Conservation (phyloP, 1,140 invertebrate species). For the Drosophila rufa region DNA sequence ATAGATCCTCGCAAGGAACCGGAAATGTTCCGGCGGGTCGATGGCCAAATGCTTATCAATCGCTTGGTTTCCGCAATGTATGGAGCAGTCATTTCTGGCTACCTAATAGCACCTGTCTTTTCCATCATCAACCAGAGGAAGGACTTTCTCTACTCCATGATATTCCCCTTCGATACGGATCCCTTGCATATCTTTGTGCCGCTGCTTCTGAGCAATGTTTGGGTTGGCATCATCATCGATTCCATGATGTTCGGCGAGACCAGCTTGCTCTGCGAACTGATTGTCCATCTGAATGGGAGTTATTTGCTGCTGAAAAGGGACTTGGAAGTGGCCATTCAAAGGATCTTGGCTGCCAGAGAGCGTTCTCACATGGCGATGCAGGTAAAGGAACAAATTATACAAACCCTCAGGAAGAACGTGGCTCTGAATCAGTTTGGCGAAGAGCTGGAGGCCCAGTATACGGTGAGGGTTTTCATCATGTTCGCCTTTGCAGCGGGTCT, state of each 20-base stretch:
- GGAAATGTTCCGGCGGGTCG: conserved; percentile 32
- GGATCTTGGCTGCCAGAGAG: conserved; percentile 27
- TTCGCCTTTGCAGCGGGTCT: conserved; percentile 65
- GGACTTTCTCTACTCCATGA: conserved; percentile 67
- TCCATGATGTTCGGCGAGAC: conserved; percentile 68
- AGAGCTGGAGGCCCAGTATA: conserved; percentile 64
- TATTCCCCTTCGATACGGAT: conserved; percentile 49
- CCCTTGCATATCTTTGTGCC: conserved; percentile 59
- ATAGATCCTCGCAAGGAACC: conserved; percentile 50
- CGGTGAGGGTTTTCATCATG: conserved; percentile 66
- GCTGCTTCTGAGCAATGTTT: conserved; percentile 58
- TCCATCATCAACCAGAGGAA: conserved; percentile 34
- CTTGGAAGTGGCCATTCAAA: conserved; percentile 25
- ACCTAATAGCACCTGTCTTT: conserved; percentile 41
- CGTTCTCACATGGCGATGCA: conserved; percentile 43
- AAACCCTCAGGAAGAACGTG: conserved; percentile 55
- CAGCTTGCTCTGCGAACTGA: conserved; percentile 59
- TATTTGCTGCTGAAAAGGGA: conserved; percentile 58
- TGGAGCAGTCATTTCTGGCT: conserved; percentile 43
- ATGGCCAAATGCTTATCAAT: conserved; percentile 40
- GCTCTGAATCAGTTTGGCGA: conserved; percentile 54
- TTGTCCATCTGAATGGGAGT: conserved; percentile 66
- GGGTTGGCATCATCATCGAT: conserved; percentile 64
- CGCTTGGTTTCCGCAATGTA: conserved; percentile 61
- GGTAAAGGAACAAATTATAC: conserved; percentile 35